Conservation (phyloP, 2,888 invertebrate species). For the Timandra comae region DNA sequence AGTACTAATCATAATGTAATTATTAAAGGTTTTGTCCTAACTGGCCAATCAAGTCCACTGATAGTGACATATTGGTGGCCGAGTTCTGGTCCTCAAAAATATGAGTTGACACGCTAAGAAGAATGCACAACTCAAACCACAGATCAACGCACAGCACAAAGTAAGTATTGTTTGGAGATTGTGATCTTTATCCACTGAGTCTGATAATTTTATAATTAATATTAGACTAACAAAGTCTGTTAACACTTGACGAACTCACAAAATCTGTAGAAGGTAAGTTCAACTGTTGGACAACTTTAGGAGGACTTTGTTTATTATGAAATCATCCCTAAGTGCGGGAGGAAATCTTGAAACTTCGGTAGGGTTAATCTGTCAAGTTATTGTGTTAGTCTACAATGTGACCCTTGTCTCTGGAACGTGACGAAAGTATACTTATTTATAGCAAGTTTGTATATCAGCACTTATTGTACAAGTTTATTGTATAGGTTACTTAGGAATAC, state of each 20-base stretch:
- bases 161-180: too few species aligned
- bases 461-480: not conserved
- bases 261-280: not conserved
- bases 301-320: constrained; percentile 31
- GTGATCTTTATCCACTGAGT: too few species aligned
- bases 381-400: constrained; percentile 21
- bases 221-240: too few species aligned
- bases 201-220: too few species aligned
- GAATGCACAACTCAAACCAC: too few species aligned
- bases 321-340: constrained; percentile 29
- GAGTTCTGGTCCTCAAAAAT: too few species aligned
- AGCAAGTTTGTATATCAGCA: not conserved
- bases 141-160: too few species aligned
- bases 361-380: constrained; percentile 37
- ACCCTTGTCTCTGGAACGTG: not conserved
- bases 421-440: not conserved
- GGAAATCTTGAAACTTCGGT: constrained; percentile 32
- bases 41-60: too few species aligned
- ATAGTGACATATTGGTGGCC: too few species aligned
- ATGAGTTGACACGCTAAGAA: too few species aligned
- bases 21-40: too few species aligned
- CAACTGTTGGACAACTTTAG: constrained; percentile 5
- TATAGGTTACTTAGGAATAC: not conserved
- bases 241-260: not conserved
- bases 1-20: too few species aligned